These are phyloP conservation scores for Ophion ventricosus DNA, from an alignment of 2,888 invertebrate species.

Conservation along the genomic window DNA sequence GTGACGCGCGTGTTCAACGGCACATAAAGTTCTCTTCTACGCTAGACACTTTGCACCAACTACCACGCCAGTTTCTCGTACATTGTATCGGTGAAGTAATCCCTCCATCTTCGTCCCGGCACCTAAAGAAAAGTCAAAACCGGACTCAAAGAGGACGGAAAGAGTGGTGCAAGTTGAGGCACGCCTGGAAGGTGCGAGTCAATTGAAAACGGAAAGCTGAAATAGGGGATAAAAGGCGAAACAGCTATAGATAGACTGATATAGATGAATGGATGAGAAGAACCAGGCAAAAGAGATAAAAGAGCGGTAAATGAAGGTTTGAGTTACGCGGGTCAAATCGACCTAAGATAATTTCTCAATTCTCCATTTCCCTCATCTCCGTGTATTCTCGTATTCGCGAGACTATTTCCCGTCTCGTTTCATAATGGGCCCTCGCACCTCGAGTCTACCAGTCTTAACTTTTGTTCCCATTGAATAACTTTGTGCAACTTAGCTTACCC, in stretches of 20 bases:
- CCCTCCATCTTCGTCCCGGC: not conserved
- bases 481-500: constrained; percentile 49
- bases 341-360: constrained; percentile 46
- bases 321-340: constrained; percentile 52
- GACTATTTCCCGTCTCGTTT: constrained; percentile 15
- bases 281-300: constrained; percentile 4
- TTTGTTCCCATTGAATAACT: constrained; percentile 53
- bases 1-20: constrained; percentile 8
- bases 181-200: constrained; percentile 13
- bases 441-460: constrained; percentile 40
- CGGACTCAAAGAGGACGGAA: constrained; percentile 3
- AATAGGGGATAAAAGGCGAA: not conserved
- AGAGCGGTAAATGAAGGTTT: constrained; percentile 34
- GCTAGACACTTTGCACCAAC: constrained; percentile 2
- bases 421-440: constrained; percentile 33
- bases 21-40: constrained; percentile 18
- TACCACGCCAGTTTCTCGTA: constrained; percentile 8
- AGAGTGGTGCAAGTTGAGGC: constrained; percentile 24
- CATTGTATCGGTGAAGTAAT: constrained; percentile 15
- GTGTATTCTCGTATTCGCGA: constrained; percentile 25
- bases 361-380: constrained; percentile 31
- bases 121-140: not conserved
- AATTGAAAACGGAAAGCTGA: not conserved
- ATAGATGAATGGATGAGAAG: not conserved
- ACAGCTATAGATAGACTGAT: not conserved